Percentiles rank a stretch among this genome's conserved stretches.
Conservation (phyloP, 2,797 vertebrate species). For the Borostomias antarcticus region DNA sequence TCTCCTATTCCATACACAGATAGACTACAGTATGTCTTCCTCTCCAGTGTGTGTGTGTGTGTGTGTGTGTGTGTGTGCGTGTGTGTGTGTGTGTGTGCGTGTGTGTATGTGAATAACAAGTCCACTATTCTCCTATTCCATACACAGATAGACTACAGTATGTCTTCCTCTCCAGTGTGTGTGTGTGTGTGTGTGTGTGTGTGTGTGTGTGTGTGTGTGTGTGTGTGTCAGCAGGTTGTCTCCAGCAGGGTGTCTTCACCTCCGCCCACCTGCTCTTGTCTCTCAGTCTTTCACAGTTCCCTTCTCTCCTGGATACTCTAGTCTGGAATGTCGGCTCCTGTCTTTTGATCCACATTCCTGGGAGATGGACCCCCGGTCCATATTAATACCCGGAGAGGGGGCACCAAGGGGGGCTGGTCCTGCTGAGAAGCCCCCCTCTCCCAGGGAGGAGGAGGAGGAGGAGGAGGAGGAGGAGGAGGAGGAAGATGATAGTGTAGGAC, state of each 20-base stretch:
- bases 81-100: too few species aligned
- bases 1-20: slow-evolving; percentile 12
- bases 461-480: background rate
- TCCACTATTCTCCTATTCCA: too few species aligned
- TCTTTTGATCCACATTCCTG: slow-evolving; percentile 15
- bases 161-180: too few species aligned
- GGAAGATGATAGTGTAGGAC: background rate
- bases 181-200: too few species aligned
- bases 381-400: background rate
- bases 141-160: too few species aligned
- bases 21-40: background rate
- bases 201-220: too few species aligned
- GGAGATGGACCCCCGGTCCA: background rate
- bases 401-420: background rate
- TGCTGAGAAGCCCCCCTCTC: background rate
- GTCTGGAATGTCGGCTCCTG: background rate
- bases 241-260: slow-evolving; percentile 9
- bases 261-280: slow-evolving; percentile 23
- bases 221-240: slow-evolving; percentile 1
- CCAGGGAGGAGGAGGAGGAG: background rate
- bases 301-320: slow-evolving; percentile 14
- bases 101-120: too few species aligned
- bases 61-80: too few species aligned
- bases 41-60: too few species aligned
- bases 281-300: slow-evolving; percentile 16